Evolutionary conservation across 2,888 invertebrate species (phyloP).

Genomic region (Cremastobaeus sp.): DNA sequence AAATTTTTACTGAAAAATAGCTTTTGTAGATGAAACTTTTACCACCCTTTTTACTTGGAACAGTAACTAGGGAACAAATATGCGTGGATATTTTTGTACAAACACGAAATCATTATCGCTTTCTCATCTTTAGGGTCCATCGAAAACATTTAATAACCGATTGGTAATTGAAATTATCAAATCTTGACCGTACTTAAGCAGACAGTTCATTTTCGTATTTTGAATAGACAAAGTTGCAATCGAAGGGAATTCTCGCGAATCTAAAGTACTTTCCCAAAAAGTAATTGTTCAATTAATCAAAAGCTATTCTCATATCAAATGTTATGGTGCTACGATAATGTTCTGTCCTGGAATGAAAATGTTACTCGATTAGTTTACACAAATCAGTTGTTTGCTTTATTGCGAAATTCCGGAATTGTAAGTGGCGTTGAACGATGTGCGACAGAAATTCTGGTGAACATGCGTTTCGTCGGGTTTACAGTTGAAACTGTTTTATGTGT

Average conservation of each 20-base stretch:
- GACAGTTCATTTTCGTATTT: conserved; percentile 11
- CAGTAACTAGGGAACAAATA: conserved; percentile 17
- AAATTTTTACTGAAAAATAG: too few relatives aligned
- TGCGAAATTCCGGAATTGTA: too few relatives aligned
- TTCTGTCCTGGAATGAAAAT: conserved; percentile 6
- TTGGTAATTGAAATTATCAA: too few relatives aligned
- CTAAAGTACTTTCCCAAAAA: background rate
- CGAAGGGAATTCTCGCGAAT: background rate
- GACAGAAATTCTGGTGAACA: background rate
- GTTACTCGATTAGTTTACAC: background rate
- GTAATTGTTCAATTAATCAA: background rate
- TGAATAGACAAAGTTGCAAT: conserved; percentile 5
- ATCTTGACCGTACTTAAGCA: conserved; percentile 31
- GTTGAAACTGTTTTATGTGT: conserved; percentile 12
- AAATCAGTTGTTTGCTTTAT: too few relatives aligned
- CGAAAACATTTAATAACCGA: background rate
- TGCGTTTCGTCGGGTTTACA: background rate
- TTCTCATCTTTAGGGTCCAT: conserved; percentile 23
- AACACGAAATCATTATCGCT: conserved; percentile 8
- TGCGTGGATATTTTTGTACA: conserved; percentile 27
- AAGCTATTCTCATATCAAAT: conserved; percentile 8
- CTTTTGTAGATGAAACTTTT: conserved; percentile 26
- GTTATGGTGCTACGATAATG: conserved; percentile 29
- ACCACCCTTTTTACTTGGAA: conserved; percentile 28
- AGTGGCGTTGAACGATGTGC: conserved; percentile 8